Evolutionary conservation across 1,140 invertebrate species (phyloP).

Genomic region (Drosophila nigromelanica): DNA sequence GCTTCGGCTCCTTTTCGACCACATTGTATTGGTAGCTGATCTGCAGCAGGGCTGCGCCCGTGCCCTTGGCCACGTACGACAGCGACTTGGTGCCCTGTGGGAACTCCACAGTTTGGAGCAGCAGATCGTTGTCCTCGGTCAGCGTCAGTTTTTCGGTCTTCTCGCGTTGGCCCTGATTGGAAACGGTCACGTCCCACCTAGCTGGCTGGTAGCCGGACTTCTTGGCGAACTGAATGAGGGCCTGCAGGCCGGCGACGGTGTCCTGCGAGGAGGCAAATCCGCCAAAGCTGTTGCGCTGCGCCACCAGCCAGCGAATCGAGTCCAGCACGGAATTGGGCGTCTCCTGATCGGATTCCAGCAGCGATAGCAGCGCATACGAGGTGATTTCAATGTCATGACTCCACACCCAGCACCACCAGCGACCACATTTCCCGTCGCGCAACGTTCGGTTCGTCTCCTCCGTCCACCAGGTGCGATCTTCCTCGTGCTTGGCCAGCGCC

Average conservation of each 20-base stretch:
- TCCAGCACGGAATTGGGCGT: slow-evolving; percentile 81
- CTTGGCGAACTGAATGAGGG: slow-evolving; percentile 86
- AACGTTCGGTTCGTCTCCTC: slow-evolving; percentile 89
- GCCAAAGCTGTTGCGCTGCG: slow-evolving; percentile 90
- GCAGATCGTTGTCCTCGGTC: slow-evolving; percentile 65
- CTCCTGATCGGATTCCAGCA: slow-evolving; percentile 85
- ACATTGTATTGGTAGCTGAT: slow-evolving; percentile 92
- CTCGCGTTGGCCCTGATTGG: slow-evolving; percentile 59
- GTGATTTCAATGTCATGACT: slow-evolving; percentile 90
- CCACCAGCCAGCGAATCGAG: slow-evolving; percentile 89
- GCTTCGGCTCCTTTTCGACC: slow-evolving; percentile 91
- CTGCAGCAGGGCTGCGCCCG: slow-evolving; percentile 91
- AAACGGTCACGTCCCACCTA: slow-evolving; percentile 52
- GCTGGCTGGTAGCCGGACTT: slow-evolving; percentile 74
- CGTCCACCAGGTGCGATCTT: slow-evolving; percentile 80
- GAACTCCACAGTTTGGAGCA: slow-evolving; percentile 76
- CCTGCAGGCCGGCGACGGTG: slow-evolving; percentile 88
- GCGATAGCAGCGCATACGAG: slow-evolving; percentile 88
- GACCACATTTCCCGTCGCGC: slow-evolving; percentile 86
- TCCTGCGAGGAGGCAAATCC: slow-evolving; percentile 91
- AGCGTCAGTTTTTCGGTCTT: slow-evolving; percentile 63
- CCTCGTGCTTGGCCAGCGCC: slow-evolving; percentile 60
- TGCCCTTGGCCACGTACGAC: slow-evolving; percentile 88
- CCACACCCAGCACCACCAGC: slow-evolving; percentile 85
- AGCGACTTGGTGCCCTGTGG: slow-evolving; percentile 81